phyloP scores from a whole-genome alignment of 92 coral and sea anemone genomes.

The Porites rus region DNA sequence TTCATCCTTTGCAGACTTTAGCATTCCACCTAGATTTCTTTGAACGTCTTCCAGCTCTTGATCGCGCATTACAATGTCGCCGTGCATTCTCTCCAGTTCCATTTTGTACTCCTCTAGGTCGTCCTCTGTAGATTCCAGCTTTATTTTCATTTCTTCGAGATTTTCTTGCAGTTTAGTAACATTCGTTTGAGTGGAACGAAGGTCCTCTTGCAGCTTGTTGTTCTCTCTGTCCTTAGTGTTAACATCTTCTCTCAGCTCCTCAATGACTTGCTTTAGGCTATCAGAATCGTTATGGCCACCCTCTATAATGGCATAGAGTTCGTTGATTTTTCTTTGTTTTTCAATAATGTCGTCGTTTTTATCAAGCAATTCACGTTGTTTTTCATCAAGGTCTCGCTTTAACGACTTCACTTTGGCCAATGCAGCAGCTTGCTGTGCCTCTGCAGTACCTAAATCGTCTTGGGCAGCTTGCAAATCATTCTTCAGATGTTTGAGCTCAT shows the following conservation, averaged over 20 bases:
- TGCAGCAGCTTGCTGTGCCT: conserved; percentile 75
- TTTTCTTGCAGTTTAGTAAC: conserved; percentile 57
- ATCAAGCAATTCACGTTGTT: conserved; percentile 66
- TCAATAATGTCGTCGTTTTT: conserved; percentile 77
- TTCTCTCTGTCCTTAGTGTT: conserved; percentile 80
- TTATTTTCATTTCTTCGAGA: conserved; percentile 56
- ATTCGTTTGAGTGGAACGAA: conserved; percentile 63
- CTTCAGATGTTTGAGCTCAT: conserved; percentile 70
- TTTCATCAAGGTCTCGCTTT: conserved; percentile 77
- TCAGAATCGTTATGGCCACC: conserved; percentile 81
- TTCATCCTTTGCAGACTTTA: conserved; percentile 70
- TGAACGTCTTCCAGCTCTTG: conserved; percentile 76
- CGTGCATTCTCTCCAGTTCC: conserved; percentile 55
- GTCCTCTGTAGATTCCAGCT: conserved; percentile 62
- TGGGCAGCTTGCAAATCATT: conserved; percentile 76
- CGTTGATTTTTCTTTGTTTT: conserved; percentile 81
- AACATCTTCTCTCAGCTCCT: conserved; percentile 76
- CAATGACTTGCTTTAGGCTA: conserved; percentile 78
- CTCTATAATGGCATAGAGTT: conserved; percentile 73
- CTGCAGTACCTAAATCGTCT: conserved; percentile 66
- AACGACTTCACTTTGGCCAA: conserved; percentile 71
- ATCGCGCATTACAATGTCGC: conserved; percentile 73
- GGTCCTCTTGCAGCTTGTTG: conserved; percentile 67
- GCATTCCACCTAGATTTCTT: conserved; percentile 57
- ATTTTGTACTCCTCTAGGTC: conserved; percentile 77